phyloP scores from a whole-genome alignment of 2,797 vertebrate species.

The Pseudochirops cupreus region DNA sequence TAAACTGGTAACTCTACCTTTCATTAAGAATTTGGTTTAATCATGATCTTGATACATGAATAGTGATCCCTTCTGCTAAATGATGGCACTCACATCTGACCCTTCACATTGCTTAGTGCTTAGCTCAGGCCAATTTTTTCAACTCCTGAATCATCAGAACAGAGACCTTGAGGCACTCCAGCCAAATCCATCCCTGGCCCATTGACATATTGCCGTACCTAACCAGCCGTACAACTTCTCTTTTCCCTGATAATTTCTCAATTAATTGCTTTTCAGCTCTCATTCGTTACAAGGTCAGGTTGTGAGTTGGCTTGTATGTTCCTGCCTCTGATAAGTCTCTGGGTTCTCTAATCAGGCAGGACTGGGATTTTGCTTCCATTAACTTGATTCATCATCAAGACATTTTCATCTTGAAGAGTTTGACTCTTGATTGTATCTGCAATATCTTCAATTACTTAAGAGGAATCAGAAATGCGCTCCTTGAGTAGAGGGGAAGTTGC shows the following conservation, averaged over 20 bases:
- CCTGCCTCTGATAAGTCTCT: slow-evolving; percentile 81
- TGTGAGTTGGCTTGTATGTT: slow-evolving; percentile 77
- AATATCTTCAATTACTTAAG: slow-evolving; percentile 81
- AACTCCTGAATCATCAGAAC: slow-evolving; percentile 87
- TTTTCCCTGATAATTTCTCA: slow-evolving; percentile 90
- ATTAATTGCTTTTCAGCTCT: slow-evolving; percentile 93
- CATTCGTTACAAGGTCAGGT: slow-evolving; percentile 91
- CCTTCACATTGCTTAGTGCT: slow-evolving; percentile 80
- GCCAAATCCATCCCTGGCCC: slow-evolving; percentile 91
- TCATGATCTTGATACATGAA: slow-evolving; percentile 77
- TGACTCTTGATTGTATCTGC: slow-evolving; percentile 79
- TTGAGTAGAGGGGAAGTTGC: slow-evolving; percentile 67
- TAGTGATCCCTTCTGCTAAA: slow-evolving; percentile 56
- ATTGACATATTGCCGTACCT: slow-evolving; percentile 92
- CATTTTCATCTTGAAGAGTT: slow-evolving; percentile 81
- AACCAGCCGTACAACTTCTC: slow-evolving; percentile 90
- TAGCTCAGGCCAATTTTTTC: slow-evolving; percentile 78
- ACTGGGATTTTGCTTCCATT: slow-evolving; percentile 86
- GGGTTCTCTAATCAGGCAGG: slow-evolving; percentile 80
- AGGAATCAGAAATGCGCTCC: slow-evolving; percentile 73
- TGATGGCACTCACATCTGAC: slow-evolving; percentile 76
- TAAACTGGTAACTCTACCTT: not conserved
- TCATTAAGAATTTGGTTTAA: slow-evolving; percentile 71
- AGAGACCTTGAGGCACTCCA: slow-evolving; percentile 90
- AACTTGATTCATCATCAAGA: slow-evolving; percentile 85